Evolutionary conservation across 2,113 vertebrate genomes (phyloP).

Genomic region (Sorex araneus): DNA sequence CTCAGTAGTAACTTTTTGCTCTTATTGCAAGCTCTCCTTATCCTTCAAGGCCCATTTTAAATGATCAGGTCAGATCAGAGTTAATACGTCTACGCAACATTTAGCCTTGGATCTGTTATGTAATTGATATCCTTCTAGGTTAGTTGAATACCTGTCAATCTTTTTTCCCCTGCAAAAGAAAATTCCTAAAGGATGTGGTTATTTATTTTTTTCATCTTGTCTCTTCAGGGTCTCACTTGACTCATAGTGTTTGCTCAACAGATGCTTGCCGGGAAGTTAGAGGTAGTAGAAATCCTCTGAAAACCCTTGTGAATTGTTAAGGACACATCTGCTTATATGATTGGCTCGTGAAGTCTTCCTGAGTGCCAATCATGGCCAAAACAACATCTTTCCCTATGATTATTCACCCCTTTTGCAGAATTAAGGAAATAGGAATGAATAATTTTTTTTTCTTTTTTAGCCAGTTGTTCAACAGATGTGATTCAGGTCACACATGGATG

Average conservation of each 20-base stretch:
- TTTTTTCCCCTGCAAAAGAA: not conserved
- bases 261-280: not conserved
- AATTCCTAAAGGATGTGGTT: not conserved
- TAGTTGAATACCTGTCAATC: not conserved
- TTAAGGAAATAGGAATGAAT: slow-evolving; percentile 54
- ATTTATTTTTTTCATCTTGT: not conserved
- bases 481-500: slow-evolving; percentile 44
- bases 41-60: not conserved
- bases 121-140: not conserved
- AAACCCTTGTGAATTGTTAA: not conserved
- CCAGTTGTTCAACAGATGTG: slow-evolving; percentile 78
- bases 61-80: not conserved
- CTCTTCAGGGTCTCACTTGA: not conserved
- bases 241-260: not conserved
- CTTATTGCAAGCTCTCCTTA: not conserved
- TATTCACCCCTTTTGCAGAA: slow-evolving; percentile 63
- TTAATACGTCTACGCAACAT: not conserved
- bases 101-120: not conserved
- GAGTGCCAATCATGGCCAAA: slow-evolving; percentile 61
- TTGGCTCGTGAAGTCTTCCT: not conserved
- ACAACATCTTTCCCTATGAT: slow-evolving; percentile 56
- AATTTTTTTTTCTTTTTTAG: slow-evolving; percentile 51
- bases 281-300: not conserved
- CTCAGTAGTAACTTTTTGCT: not conserved
- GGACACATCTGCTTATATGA: slow-evolving; percentile 64